phyloP scores from a whole-genome alignment of 1,140 invertebrate genomes.

The Maniola jurtina region DNA sequence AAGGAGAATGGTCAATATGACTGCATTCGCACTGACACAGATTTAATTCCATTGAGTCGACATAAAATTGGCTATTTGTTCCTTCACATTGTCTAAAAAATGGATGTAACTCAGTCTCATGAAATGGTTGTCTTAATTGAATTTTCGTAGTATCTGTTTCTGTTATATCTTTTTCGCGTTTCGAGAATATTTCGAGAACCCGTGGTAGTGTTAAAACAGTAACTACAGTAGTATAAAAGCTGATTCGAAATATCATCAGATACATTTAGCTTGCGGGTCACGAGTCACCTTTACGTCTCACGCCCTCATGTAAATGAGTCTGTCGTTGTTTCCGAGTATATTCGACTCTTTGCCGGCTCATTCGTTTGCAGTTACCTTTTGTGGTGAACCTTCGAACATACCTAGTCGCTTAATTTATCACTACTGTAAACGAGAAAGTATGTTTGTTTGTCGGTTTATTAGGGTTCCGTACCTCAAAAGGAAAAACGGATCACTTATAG shows the following conservation, averaged over 20 bases:
- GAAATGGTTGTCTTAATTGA: background rate
- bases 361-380: constrained; percentile 21
- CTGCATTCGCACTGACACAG: too few species aligned
- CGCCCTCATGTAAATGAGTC: constrained; percentile 42
- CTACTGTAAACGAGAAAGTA: too few species aligned
- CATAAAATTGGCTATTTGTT: too few species aligned
- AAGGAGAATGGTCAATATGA: too few species aligned
- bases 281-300: constrained; percentile 37
- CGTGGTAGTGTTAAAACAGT: background rate
- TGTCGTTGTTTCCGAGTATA: constrained; percentile 23
- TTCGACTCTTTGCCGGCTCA: constrained; percentile 22
- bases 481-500: too few species aligned
- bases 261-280: constrained; percentile 38
- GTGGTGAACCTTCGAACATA: background rate
- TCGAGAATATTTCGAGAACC: constrained; percentile 5
- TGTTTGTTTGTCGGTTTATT: too few species aligned
- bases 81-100: too few species aligned
- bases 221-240: constrained; percentile 13
- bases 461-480: too few species aligned
- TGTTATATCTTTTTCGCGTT: background rate
- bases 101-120: too few species aligned
- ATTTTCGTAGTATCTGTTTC: background rate
- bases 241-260: constrained; percentile 49
- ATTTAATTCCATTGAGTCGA: too few species aligned
- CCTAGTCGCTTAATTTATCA: too few species aligned